Base-by-base conservation (phyloP, 2,797 vertebrate genomes). In the Artibeus lituratus region DNA sequence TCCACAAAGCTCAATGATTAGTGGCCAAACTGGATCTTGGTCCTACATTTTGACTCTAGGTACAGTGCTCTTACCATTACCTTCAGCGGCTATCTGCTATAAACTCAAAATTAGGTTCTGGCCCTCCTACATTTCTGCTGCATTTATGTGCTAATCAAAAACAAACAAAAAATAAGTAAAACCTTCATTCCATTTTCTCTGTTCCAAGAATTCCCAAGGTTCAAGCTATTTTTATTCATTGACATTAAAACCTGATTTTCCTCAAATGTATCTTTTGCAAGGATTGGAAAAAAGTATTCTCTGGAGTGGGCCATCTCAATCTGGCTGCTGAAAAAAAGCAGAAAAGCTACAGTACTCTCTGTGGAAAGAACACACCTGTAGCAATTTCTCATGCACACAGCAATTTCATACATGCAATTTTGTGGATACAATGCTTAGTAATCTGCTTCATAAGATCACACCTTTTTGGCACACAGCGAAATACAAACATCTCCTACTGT, bases 371-470 rank as follows among this genome's bases (percentile, higher is more conserved):
- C n/a, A 76, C 85, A 51, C 47, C 84, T 87, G 32, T 1, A 74
- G n/a, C 59, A 51, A 53, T 94, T 92, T 93, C 70, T 93, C 78
- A 39, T 18, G 8, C 44, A 42, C 37, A 51, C 7, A 35, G 62
- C 65, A 94, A 76, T 87, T 90, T 95, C 81, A 70, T 21, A 12
- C 14, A 47, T 15, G 73, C 18, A 53, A 37, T 78, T 78, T 55
- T 7, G 37, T 55, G 15, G 42, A 49, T 37, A 91, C 57, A 97
- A 94, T 22, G 86, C 10, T 32, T 62, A 87, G 18, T 47, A 16
- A 70, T 81, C 53, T 94, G 26, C 65, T 96, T 97, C 96, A 69
- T n/a, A 96, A 97, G 74, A 67, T 89, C 84, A 96, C 78, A 6
- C 14, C 87, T 76, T 59, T 37, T 80, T 14, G 94, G 77, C 15